Evolutionary conservation across 2,113 vertebrate genomes (phyloP), one percentile per base, ranked within the genome.

Genomic region (Upupa epops): DNA sequence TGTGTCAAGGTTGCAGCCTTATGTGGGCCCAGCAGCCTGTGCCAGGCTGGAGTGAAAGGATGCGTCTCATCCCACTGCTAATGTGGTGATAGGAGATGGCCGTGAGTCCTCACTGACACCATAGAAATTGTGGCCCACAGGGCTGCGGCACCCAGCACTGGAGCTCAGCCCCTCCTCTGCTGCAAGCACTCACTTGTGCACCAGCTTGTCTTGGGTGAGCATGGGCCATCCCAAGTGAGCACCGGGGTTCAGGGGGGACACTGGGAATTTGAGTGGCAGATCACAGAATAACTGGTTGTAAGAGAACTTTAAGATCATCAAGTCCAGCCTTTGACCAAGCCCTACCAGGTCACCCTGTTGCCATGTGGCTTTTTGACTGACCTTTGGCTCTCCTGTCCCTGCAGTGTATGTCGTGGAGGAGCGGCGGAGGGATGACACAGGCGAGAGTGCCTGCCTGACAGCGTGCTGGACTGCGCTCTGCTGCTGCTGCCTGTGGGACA

Each of bases 401-500:
- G 4, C 96, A 99, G 99, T 99, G 93, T 99, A 99, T 8, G 98
- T 99, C 75, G 98, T 99, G 77, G 98, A 98, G 96, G 98, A 99
- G 95, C 98, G 98, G 96, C 97, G 98, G 96, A 98, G 98, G 93
- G 97, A 98, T 26, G 97, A 98, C 76, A 74, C 98, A 68, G 97
- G 97, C 5, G 97, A 97, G 68, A 98, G 98, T 58, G 97, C 98
- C 72, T 99, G 98, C 96, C 98, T 99, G 96, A 99, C 99, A 1
- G 99, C 98, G 26, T 99, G 99, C 95, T 99, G 98, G 98, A 99
- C 99, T 10, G 98, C 98, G 11, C 98, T 99, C 74, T 99, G 99
- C 96, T 99, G 99, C 97, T 99, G 99, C 97, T 99, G 99, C 93
- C 98, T 99, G 60, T 99, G 98, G 98, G 99, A 99, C 96, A 99